Evolutionary conservation across 2,113 vertebrate species (phyloP).

Genomic region (Laticauda colubrina): DNA sequence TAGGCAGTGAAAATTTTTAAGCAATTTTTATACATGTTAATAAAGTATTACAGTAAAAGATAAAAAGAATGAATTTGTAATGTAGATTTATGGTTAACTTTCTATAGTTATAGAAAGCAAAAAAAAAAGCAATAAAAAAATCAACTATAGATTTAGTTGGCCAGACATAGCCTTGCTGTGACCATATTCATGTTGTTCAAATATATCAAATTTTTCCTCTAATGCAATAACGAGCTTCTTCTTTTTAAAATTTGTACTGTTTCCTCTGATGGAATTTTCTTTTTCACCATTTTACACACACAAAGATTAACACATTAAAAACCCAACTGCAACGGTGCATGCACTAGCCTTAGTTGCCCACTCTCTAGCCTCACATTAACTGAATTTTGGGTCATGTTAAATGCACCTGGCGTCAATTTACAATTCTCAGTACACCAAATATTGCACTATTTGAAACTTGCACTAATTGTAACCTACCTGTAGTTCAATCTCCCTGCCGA

Average conservation of each 20-base stretch:
- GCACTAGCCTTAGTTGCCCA: neutral
- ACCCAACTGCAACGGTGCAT: neutral
- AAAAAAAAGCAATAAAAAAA: neutral
- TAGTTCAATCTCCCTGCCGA: neutral
- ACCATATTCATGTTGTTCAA: neutral
- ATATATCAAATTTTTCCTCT: neutral
- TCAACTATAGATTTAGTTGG: neutral
- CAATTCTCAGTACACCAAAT: neutral
- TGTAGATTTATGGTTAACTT: neutral
- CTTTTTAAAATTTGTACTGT: neutral
- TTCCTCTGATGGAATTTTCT: neutral
- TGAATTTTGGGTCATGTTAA: neutral
- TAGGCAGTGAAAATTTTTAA: neutral
- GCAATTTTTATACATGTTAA: neutral
- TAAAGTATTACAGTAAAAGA: neutral
- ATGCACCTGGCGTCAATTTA: neutral
- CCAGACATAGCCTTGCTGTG: neutral
- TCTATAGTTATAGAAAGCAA: neutral
- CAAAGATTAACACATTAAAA: neutral
- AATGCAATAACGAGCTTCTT: neutral
- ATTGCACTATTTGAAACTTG: neutral
- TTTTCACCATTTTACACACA: neutral
- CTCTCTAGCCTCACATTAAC: neutral
- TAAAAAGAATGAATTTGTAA: neutral
- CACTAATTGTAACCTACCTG: neutral